Percentiles rank a stretch among this genome's conserved stretches.
Conservation (phyloP, 2,888 invertebrate genomes). For the Pyralis farinalis region DNA sequence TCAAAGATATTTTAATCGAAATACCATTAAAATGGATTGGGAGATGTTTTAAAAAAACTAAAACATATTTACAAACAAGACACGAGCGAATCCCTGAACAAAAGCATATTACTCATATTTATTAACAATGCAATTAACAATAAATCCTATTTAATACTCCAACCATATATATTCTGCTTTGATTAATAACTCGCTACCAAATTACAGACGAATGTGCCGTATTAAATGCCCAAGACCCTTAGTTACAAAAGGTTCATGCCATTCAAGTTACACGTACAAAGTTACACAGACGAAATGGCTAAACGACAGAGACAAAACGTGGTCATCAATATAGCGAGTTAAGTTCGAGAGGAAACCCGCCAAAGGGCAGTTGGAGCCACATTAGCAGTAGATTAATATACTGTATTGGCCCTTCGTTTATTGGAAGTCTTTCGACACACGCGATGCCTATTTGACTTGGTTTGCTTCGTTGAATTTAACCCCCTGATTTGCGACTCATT, state of each 20-base stretch:
- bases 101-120: too few species aligned
- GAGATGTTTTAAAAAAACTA: too few species aligned
- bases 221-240: conserved; percentile 43
- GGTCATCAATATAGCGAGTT: conserved; percentile 56
- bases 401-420: conserved; percentile 42
- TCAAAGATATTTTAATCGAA: too few species aligned
- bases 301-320: conserved; percentile 64
- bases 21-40: too few species aligned
- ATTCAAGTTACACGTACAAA: conserved; percentile 44
- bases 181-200: conserved; percentile 32
- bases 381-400: conserved; percentile 74
- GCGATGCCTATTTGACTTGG: conserved; percentile 55
- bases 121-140: too few species aligned
- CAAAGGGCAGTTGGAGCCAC: conserved; percentile 55
- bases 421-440: conserved; percentile 65
- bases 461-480: conserved; percentile 37
- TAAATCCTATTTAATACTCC: too few species aligned
- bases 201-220: conserved; percentile 35
- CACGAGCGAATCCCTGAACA: too few species aligned
- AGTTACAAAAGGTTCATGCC: conserved; percentile 40
- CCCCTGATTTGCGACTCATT: conserved; percentile 23
- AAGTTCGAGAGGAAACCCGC: conserved; percentile 25
- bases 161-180: conserved; percentile 30
- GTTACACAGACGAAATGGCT: conserved; percentile 53
- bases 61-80: too few species aligned